Base-by-base conservation (phyloP, 1,140 invertebrate genomes). In the Drosophila sproati region DNA sequence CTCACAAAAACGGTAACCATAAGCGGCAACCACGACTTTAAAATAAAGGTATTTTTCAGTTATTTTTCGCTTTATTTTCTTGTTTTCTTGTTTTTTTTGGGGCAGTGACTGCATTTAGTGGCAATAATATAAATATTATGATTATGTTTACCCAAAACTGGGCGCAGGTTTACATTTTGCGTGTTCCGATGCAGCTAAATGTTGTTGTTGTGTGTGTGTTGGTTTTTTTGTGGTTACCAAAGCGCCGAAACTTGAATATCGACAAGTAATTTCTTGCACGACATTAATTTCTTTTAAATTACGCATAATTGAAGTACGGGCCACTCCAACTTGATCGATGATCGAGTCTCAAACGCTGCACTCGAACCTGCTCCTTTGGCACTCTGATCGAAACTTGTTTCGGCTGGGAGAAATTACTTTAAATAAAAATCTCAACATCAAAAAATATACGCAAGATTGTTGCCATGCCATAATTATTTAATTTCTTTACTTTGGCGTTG, bases 251-350 rank as follows among this genome's bases (percentile, higher is more conserved):
- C 77, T 61, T 72, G 69, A 78, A 87, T 54, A 70, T 34, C 85
- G 52, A 80, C 89, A 85, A 89, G 80, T 90, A 86, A 87, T 90
- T 90, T 89, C 78, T 86, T 89, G 87, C 81, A 91, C 81, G 85
- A 90, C 86, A 89, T 90, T 89, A 89, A 89, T 89, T 89, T 89
- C 81, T 90, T 86, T 89, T 82, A 89, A 89, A 89, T 89, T 89
- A 86, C 85, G 85, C 85, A 89, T 89, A 89, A 89, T 89, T 89
- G 86, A 90, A 87, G 87, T 78, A 73, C 79, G 73, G 32, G 60
- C 57, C 80, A 87, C 80, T 87, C 77, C 66, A 87, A 82, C 52
- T 74, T 87, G 82, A 87, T 87, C 82, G 83, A 82, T 88, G 83
- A 67, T 62, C 73, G 63, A 57, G 10, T n/a, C 41, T 60, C 50